phyloP scores from a whole-genome alignment of 2,888 invertebrate genomes.

The Pachydiplax longipennis region DNA sequence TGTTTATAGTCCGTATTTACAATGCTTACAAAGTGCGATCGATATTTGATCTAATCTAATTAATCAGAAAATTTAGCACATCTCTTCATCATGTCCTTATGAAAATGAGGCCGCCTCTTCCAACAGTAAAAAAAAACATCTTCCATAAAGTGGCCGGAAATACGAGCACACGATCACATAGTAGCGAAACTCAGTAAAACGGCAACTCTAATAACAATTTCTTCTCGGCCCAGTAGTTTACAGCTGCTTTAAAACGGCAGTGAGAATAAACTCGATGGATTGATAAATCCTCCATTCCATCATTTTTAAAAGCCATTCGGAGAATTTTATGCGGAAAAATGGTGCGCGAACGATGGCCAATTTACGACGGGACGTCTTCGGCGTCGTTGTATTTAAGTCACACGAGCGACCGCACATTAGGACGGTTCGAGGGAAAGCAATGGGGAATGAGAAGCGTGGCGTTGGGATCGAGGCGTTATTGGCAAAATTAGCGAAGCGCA shows the following conservation, averaged over 20 bases:
- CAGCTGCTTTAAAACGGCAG: background rate
- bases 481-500: background rate
- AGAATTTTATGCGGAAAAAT: background rate
- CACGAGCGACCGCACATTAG: background rate
- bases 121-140: no score
- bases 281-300: background rate
- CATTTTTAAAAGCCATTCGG: background rate
- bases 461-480: background rate
- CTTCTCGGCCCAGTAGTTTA: background rate
- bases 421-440: background rate
- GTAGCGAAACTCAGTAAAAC: no score
- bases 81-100: no score
- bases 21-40: no score
- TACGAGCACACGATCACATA: no score
- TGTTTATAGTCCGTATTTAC: no score
- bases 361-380: background rate
- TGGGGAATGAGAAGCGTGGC: background rate
- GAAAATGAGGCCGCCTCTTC: no score
- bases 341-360: background rate
- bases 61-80: no score
- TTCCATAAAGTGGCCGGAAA: no score
- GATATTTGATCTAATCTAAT: no score
- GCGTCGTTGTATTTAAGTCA: background rate
- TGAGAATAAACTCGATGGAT: background rate
- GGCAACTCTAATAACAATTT: background rate